Conservation (phyloP, 2,888 invertebrate genomes). For the Acrobeloides nanus region DNA sequence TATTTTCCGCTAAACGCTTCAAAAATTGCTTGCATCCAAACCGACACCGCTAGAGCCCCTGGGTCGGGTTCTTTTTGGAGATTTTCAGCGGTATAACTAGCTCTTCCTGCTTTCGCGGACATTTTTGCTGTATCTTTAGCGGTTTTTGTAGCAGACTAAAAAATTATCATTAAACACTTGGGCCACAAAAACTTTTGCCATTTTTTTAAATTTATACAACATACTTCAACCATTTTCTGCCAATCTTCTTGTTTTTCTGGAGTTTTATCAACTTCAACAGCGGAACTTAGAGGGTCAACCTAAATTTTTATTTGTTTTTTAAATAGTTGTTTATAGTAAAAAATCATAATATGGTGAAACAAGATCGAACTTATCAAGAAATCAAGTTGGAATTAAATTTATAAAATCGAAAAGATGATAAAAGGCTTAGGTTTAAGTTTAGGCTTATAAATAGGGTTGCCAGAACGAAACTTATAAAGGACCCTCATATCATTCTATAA, state of each 20-base stretch:
- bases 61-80: slow-evolving; percentile 37
- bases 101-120: slow-evolving; percentile 37
- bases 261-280: slow-evolving; percentile 12
- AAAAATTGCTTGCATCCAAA: slow-evolving; percentile 34
- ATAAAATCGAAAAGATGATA: too few relatives aligned
- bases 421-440: too few relatives aligned
- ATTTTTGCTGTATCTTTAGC: slow-evolving; percentile 33
- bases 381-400: too few relatives aligned
- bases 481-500: too few relatives aligned
- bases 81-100: slow-evolving; percentile 37
- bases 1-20: slow-evolving; percentile 12
- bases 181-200: background rate
- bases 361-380: too few relatives aligned
- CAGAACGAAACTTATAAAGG: too few relatives aligned
- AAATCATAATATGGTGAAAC: too few relatives aligned
- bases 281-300: slow-evolving; percentile 33
- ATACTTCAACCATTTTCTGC: slow-evolving; percentile 19
- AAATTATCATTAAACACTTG: background rate
- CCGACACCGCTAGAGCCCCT: slow-evolving; percentile 37
- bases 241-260: slow-evolving; percentile 14
- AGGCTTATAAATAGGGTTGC: too few relatives aligned
- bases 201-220: background rate
- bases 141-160: slow-evolving; percentile 28
- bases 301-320: too few relatives aligned
- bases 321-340: too few relatives aligned